phyloP scores from a whole-genome alignment of 2,113 vertebrate species.

The Pandion haliaetus region DNA sequence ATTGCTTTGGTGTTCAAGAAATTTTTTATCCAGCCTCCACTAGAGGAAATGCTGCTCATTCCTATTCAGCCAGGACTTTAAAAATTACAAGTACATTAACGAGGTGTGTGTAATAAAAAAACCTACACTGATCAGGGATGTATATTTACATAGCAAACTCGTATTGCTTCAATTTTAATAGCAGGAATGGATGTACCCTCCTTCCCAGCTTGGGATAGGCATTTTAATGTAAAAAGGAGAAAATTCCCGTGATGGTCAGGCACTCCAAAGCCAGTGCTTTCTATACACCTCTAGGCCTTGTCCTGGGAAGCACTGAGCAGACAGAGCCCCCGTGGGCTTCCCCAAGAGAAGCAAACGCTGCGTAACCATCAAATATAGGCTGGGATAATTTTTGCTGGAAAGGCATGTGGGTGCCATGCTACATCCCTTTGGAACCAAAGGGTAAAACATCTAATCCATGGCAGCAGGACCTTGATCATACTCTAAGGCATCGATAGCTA shows the following conservation, averaged over 20 bases:
- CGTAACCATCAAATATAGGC: fast-evolving
- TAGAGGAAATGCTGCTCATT: neutral
- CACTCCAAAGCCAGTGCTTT: neutral
- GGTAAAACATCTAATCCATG: neutral
- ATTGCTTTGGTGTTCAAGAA: constrained; percentile 8
- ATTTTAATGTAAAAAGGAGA: neutral
- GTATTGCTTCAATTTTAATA: neutral
- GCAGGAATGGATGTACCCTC: neutral
- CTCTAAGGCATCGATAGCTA: neutral
- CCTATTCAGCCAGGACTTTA: constrained; percentile 13
- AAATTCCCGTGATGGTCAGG: neutral
- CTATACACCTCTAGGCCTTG: neutral
- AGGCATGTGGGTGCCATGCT: fast-evolving
- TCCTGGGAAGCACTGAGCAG: neutral
- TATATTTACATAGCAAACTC: neutral
- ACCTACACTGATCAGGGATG: neutral
- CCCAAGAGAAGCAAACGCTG: neutral
- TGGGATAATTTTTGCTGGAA: neutral
- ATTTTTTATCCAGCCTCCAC: neutral
- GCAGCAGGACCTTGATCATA: neutral
- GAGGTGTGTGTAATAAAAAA: neutral
- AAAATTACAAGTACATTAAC: constrained; percentile 8
- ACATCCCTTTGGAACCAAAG: neutral
- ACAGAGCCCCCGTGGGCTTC: too few species aligned
- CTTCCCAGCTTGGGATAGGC: neutral